Percentiles rank a stretch among this genome's conserved stretches.
Evolutionary conservation across 2,888 invertebrate species (phyloP).

Genomic region (Chymomyza amoena): DNA sequence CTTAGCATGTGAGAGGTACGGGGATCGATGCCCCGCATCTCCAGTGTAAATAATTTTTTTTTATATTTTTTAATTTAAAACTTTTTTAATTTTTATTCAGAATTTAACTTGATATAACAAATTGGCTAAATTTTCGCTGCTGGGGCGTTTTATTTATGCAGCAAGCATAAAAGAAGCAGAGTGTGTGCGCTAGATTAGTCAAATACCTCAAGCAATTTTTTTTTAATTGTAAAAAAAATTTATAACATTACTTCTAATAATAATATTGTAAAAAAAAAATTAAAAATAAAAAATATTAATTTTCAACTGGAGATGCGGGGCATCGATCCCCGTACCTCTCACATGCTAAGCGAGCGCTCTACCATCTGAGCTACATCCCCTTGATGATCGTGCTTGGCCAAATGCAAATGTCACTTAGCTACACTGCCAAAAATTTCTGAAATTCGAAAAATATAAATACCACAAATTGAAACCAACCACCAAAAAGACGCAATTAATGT

Average conservation of each 20-base stretch:
- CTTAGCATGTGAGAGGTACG: constrained; percentile 79
- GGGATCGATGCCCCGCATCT: constrained; percentile 79
- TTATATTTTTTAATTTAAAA: neutral
- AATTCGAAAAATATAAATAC: neutral
- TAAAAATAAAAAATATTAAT: constrained; percentile 5
- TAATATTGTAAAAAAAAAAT: constrained; percentile 7
- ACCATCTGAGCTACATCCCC: constrained; percentile 80
- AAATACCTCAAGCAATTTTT: neutral
- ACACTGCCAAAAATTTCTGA: neutral
- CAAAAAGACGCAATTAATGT: constrained; percentile 58
- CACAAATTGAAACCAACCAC: constrained; percentile 20
- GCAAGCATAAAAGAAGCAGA: too few relatives aligned
- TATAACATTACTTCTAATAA: neutral
- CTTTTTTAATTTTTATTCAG: constrained; percentile 2
- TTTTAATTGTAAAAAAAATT: neutral
- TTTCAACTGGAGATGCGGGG: constrained; percentile 77
- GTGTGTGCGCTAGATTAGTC: neutral
- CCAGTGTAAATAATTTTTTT: constrained; percentile 16
- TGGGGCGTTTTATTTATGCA: too few relatives aligned
- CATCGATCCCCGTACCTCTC: constrained; percentile 79
- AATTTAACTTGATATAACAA: neutral
- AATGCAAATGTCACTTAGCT: constrained; percentile 5
- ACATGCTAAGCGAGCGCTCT: constrained; percentile 80
- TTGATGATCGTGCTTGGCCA: neutral
- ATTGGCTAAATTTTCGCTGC: too few relatives aligned